phyloP scores from a whole-genome alignment of 2,797 vertebrate species.

The Euthynnus affinis region DNA sequence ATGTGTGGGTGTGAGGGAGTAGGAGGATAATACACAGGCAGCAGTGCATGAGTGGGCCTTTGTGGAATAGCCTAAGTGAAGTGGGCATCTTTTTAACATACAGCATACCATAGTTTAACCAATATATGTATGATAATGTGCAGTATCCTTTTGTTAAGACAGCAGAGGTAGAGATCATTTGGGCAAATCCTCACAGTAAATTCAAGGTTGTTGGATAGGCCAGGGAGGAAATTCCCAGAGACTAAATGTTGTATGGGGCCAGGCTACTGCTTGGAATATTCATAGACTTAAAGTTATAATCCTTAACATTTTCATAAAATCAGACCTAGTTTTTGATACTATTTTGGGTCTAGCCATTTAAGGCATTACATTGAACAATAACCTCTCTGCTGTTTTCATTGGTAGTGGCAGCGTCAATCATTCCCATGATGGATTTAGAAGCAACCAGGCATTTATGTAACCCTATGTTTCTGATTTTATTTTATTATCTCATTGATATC shows the following conservation, averaged over 20 bases:
- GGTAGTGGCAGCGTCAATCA: no score
- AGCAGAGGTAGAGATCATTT: slow-evolving; percentile 43
- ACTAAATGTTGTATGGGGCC: not conserved
- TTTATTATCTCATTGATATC: no score
- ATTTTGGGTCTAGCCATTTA: no score
- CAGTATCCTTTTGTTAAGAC: slow-evolving; percentile 53
- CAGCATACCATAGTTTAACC: slow-evolving; percentile 52
- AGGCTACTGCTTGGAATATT: slow-evolving; percentile 2
- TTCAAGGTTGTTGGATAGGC: slow-evolving; percentile 47
- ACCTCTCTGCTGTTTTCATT: no score
- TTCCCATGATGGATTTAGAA: no score
- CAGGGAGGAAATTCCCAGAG: slow-evolving; percentile 42
- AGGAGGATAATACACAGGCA: slow-evolving; percentile 66
- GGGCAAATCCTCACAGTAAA: slow-evolving; percentile 59
- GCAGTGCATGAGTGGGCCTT: slow-evolving; percentile 48
- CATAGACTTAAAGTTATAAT: not conserved
- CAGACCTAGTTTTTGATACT: no score
- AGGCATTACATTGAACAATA: no score
- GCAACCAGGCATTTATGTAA: no score
- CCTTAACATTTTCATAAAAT: no score
- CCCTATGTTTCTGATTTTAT: no score
- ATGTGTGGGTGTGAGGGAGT: slow-evolving; percentile 60
- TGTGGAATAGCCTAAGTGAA: slow-evolving; percentile 55
- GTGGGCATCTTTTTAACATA: slow-evolving; percentile 60
- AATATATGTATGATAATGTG: slow-evolving; percentile 32